Evolutionary conservation across 2,113 vertebrate genomes (phyloP).

Genomic region (Tragulus kanchil): DNA sequence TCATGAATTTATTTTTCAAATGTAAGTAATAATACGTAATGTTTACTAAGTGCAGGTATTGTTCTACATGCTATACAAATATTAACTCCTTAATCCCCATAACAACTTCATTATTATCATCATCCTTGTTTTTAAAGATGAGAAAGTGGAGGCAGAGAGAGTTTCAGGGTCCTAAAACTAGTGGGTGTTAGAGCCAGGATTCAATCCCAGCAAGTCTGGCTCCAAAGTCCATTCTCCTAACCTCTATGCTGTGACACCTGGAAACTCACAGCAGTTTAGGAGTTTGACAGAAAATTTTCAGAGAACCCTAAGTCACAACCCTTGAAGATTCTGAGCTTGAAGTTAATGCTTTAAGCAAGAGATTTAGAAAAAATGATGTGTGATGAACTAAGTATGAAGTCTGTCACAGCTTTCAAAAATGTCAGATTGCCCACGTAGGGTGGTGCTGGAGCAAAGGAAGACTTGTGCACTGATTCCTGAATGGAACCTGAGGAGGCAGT

Average conservation of each 20-base stretch:
- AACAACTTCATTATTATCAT: not conserved
- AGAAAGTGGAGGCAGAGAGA: not conserved
- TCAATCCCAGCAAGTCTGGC: not conserved
- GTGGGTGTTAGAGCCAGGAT: not conserved
- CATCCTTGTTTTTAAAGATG: not conserved
- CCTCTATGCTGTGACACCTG: not conserved
- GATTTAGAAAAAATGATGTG: not conserved
- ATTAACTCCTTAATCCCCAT: not conserved
- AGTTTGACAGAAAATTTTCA: not conserved
- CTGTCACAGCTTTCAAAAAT: not conserved
- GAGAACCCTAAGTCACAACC: not conserved
- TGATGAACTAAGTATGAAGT: not conserved
- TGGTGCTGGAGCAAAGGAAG: not conserved
- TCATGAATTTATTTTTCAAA: slow-evolving; percentile 42
- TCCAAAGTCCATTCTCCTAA: not conserved
- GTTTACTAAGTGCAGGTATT: not conserved
- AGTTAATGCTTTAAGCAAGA: not conserved
- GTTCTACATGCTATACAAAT: not conserved
- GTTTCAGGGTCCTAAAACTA: not conserved
- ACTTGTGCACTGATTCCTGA: not conserved
- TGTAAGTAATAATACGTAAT: not conserved
- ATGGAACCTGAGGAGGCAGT: not conserved
- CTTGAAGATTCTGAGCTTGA: not conserved
- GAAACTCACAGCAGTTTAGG: slow-evolving; percentile 5
- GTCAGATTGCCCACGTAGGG: not conserved